These are phyloP conservation scores for Parauchenoglanis ngamensis DNA, from an alignment of 2,797 vertebrate genomes.

Conservation along the genomic window DNA sequence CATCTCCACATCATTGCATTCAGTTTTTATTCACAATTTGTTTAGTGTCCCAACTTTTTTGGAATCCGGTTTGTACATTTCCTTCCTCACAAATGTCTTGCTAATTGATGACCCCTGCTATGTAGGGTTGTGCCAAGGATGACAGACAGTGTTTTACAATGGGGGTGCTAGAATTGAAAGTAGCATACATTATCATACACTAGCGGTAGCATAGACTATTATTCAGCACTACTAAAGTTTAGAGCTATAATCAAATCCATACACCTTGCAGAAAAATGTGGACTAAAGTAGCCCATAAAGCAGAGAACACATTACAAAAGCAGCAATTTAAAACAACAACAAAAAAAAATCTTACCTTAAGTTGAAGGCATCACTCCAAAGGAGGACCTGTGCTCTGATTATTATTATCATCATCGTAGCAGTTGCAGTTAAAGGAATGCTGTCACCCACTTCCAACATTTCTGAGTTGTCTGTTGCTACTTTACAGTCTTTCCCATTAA, in stretches of 20 bases:
- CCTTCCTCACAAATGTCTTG: background rate
- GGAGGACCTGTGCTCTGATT: background rate
- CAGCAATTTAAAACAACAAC: background rate
- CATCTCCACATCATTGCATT: too few relatives aligned
- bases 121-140: background rate
- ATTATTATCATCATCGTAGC: background rate
- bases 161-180: background rate
- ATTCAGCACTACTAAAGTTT: background rate
- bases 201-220: too few relatives aligned
- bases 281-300: background rate
- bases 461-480: background rate
- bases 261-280: background rate
- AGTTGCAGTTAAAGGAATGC: background rate
- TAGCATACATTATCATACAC: background rate
- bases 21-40: too few relatives aligned
- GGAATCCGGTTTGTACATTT: background rate
- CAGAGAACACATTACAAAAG: background rate
- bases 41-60: too few relatives aligned
- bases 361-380: background rate
- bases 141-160: background rate
- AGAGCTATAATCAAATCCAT: background rate
- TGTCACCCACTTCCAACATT: background rate
- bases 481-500: background rate
- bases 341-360: background rate
- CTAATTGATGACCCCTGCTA: background rate